Evolutionary conservation across 2,797 vertebrate genomes (phyloP).

Genomic region (Anguilla marmorata): DNA sequence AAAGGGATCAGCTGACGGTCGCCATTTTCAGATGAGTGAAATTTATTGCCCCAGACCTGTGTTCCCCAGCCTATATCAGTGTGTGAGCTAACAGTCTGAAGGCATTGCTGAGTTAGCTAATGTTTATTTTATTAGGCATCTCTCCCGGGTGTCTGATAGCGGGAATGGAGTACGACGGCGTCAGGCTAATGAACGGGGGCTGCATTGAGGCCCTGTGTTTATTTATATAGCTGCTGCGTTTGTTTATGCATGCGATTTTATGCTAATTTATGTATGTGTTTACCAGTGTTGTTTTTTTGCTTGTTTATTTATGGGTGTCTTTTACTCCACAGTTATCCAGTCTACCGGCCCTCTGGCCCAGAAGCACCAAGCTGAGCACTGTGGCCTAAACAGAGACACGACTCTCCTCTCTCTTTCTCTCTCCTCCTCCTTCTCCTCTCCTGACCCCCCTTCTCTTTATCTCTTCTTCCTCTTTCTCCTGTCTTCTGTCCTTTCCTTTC

Average conservation of each 20-base stretch:
- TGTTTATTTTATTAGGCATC: not conserved
- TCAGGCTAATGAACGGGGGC: not conserved
- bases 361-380: too few species aligned
- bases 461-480: not conserved
- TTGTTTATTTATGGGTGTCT: not conserved
- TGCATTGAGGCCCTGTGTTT: not conserved
- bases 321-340: not conserved
- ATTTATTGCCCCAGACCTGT: not conserved
- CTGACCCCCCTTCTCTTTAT: not conserved
- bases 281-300: not conserved
- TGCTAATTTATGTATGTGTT: slow-evolving; percentile 7
- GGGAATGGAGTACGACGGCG: not conserved
- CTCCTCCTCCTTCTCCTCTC: not conserved
- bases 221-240: not conserved
- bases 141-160: not conserved
- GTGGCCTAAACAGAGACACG: not conserved
- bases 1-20: not conserved
- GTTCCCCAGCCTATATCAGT: not conserved
- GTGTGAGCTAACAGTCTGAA: not conserved
- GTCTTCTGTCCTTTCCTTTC: not conserved
- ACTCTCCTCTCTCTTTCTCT: not conserved
- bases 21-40: not conserved
- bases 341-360: not conserved
- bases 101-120: not conserved
- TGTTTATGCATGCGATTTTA: slow-evolving; percentile 3